A percentile compares a stretch with the other conserved stretches of the same genome.
Evolutionary conservation across 37 sponge, comb jelly and placozoan species (phyloP).

Genomic region (Aplysina aerophoba): DNA sequence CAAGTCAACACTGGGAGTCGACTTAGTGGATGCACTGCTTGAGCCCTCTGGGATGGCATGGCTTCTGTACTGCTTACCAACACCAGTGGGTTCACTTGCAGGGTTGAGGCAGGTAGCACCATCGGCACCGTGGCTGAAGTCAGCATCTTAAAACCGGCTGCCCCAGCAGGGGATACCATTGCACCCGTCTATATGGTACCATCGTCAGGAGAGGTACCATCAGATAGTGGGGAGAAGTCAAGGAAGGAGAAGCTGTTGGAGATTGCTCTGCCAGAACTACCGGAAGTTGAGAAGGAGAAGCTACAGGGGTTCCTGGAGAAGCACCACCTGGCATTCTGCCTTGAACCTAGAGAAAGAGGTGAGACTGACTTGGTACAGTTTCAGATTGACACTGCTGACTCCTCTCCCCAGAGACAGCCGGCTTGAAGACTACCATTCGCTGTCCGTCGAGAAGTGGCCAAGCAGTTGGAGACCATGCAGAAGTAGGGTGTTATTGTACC

Average conservation of each 20-base stretch:
- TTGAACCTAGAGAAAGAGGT: not conserved
- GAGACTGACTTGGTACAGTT: not conserved
- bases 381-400: conserved; percentile 27
- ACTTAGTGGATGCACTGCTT: conserved; percentile 22
- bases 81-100: conserved; percentile 20
- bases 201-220: not conserved
- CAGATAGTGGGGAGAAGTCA: not conserved
- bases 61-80: conserved; percentile 23
- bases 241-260: not conserved
- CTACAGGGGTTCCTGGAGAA: not conserved
- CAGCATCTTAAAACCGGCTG: not conserved
- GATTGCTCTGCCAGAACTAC: not conserved
- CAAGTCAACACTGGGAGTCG: conserved; percentile 1
- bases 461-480: conserved; percentile 31
- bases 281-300: not conserved
- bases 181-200: not conserved
- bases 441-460: not conserved
- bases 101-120: conserved; percentile 1
- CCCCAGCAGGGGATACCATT: not conserved
- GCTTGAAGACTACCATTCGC: conserved; percentile 5
- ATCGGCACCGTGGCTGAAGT: conserved; percentile 12
- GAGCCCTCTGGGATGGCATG: conserved; percentile 23
- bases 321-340: conserved; percentile 12
- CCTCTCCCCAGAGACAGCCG: conserved; percentile 4
- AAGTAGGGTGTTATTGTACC: conserved; percentile 15